Percentiles rank a stretch among this genome's conserved stretches.
phyloP scores from a whole-genome alignment of 2,113 vertebrate genomes.

The Lamprotornis superbus region DNA sequence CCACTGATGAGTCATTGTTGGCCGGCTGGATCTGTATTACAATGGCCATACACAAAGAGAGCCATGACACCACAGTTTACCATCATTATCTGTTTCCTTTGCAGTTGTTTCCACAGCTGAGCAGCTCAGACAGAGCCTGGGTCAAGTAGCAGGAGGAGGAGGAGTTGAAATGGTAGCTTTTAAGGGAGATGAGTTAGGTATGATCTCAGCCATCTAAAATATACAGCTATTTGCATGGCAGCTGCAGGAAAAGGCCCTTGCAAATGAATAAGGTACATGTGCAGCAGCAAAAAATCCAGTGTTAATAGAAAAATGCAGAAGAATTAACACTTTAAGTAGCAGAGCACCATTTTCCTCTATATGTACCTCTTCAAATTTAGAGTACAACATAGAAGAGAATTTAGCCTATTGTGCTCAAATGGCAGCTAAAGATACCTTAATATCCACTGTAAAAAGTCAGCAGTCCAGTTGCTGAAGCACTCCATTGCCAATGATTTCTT shows the following conservation, averaged over 20 bases:
- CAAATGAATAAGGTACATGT: neutral
- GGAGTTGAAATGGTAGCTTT: neutral
- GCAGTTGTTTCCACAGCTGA: constrained; percentile 6
- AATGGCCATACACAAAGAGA: neutral
- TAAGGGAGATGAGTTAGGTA: neutral
- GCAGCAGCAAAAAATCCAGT: neutral
- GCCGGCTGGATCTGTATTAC: neutral
- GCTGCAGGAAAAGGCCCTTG: neutral
- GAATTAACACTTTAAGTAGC: accelerated
- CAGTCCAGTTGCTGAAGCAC: neutral
- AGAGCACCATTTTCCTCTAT: neutral
- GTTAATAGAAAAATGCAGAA: neutral
- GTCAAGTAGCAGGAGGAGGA: neutral
- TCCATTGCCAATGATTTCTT: neutral
- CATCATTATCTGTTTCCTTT: neutral
- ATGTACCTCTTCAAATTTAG: neutral
- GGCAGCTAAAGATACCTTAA: neutral
- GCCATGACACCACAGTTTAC: neutral
- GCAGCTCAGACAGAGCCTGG: neutral
- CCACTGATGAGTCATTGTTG: constrained; percentile 49
- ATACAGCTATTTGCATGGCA: neutral
- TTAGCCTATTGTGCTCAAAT: neutral
- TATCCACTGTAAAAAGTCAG: neutral
- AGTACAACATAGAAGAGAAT: neutral
- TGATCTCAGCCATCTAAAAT: neutral